These are phyloP conservation scores for Cryptus armator DNA, from an alignment of 2,888 invertebrate genomes.

Conservation along the genomic window DNA sequence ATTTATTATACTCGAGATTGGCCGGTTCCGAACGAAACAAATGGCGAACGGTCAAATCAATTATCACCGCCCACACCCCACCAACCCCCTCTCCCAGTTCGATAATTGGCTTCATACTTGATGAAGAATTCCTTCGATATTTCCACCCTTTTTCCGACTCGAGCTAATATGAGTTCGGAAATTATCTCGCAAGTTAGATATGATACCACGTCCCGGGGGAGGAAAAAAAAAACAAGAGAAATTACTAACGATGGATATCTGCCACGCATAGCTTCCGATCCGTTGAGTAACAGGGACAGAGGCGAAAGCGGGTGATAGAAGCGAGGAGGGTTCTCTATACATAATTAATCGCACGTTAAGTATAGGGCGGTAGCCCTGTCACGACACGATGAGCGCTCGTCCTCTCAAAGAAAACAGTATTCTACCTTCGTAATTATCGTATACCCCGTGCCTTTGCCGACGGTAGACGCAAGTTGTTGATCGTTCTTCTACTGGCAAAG, in stretches of 20 bases:
- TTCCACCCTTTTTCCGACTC: background rate
- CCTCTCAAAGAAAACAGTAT: background rate
- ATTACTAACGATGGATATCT: conserved; percentile 56
- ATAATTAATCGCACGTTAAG: conserved; percentile 82
- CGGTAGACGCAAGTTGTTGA: background rate
- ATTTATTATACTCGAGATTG: conserved; percentile 46
- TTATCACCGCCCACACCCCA: conserved; percentile 1
- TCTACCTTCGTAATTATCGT: conserved; percentile 47
- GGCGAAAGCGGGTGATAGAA: conserved; percentile 8
- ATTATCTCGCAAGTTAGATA: conserved; percentile 30
- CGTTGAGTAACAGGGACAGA: conserved; percentile 35
- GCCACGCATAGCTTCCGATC: conserved; percentile 41
- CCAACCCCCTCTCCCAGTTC: background rate
- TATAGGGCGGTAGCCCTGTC: conserved; percentile 71
- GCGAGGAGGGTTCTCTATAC: conserved; percentile 70
- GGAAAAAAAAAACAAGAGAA: conserved; percentile 24
- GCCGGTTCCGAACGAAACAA: conserved; percentile 28
- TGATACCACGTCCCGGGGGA: background rate
- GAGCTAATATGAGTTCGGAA: conserved; percentile 20
- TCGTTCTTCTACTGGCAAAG: conserved; percentile 25
- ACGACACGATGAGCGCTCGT: conserved; percentile 21
- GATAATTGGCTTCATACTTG: conserved; percentile 53
- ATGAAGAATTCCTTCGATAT: conserved; percentile 28
- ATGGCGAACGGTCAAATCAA: conserved; percentile 39
- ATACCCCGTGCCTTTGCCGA: conserved; percentile 16